Evolutionary conservation across 2,113 vertebrate species (phyloP), one percentile per base, ranked within the genome.

Genomic region (Spea multiplicata): DNA sequence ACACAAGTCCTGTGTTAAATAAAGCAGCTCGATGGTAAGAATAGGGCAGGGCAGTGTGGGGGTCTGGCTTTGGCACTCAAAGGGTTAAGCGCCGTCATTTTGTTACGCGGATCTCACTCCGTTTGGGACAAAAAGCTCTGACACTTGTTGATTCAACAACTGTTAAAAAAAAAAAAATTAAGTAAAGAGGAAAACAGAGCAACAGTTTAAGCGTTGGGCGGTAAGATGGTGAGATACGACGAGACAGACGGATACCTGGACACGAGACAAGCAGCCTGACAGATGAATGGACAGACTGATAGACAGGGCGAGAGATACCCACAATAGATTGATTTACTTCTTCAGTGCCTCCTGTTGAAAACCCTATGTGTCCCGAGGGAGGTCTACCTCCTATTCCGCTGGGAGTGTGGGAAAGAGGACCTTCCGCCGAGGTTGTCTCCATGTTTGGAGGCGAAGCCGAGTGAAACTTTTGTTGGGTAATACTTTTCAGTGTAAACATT

Each of bases 261-360:
- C 68, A 61, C 14, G 61, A 53, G 55, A 53, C 17, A 8, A 61
- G 44, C 3, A 5, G 44, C 12, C 45, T 68, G 71, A 74, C 71
- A 80, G 64, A 80, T 74, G 71, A 80, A 67, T 45, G 49, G 65
- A 55, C 53, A 49, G 52, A 68, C 64, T 80, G 78, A 80, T 68
- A 16, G 78, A 80, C 71, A 74, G 16, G 64, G 68, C 53, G 17
- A 73, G 12, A 74, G 78, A 73, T 68, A 71, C 64, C 71, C 74
- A 80, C 78, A 68, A 71, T 80, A 74, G 71, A 80, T 67, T 74
- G 46, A 46, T 48, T 68, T 80, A 74, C 71, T 74, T 74, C 68
- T 80, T 80, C 78, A 74, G 71, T 71, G 74, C 78, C 78, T 80
- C 46, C 45, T 55, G 47, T 80, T 73, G 71, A 74, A 73, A 73